Conservation (phyloP, 2,888 invertebrate genomes). For the Cerastis leucographa region DNA sequence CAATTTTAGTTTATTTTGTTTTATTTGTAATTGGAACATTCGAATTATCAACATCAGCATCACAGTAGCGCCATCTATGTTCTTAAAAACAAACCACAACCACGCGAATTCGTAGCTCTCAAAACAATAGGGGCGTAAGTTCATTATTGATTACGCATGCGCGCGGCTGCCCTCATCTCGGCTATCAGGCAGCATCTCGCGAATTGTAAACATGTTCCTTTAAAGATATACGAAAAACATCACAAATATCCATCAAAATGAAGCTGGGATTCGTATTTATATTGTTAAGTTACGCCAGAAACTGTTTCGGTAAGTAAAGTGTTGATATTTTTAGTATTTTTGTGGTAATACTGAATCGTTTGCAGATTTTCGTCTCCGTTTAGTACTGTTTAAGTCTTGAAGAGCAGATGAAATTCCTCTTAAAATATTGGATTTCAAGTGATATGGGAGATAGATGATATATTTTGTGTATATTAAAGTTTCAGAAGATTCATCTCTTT, state of each 20-base stretch:
- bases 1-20: too few relatives aligned
- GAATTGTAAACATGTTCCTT: constrained; percentile 74
- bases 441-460: not conserved
- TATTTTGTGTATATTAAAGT: not conserved
- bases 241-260: constrained; percentile 72
- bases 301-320: constrained; percentile 79
- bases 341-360: not conserved
- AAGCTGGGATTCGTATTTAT: constrained; percentile 76
- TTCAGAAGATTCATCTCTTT: not conserved
- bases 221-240: constrained; percentile 65
- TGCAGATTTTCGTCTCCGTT: not conserved
- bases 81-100: constrained; percentile 41
- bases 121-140: constrained; percentile 44
- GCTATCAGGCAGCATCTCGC: constrained; percentile 62
- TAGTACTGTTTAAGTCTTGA: not conserved
- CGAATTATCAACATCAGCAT: not conserved
- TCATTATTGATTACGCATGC: constrained; percentile 87
- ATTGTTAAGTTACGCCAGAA: constrained; percentile 72
- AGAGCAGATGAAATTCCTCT: not conserved
- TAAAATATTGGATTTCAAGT: not conserved
- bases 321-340: not conserved
- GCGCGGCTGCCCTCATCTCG: constrained; percentile 69
- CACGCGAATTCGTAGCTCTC: constrained; percentile 50
- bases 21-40: too few relatives aligned
- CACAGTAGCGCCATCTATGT: constrained; percentile 60